Base-by-base conservation (phyloP, 2,797 vertebrate species). In the Amblyopsis hoosieri region DNA sequence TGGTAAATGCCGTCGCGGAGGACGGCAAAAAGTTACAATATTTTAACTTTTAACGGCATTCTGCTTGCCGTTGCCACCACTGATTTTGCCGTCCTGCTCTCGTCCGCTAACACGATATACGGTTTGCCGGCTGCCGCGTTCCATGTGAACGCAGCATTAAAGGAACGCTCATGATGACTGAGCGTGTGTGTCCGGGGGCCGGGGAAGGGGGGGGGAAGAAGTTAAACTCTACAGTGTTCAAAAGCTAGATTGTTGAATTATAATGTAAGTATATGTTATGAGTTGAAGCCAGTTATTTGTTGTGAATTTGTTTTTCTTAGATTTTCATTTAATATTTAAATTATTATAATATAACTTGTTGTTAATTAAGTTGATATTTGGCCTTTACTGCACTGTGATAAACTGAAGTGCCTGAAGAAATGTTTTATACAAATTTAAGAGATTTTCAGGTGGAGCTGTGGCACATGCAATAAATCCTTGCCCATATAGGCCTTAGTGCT, bases 291-390 rank as follows among this genome's bases (percentile, higher is more conserved):
- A 62, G 10, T 42, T 50, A 49, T 48, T 37, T 13, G 63, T 37
- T 66, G 48, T 57, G 42, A 14, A 45, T 3, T 49, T 6, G 51
- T 74, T 74, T 72, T 69, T 10, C 42, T 58, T 12, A 37, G 66
- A 73, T 78, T 83, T 76, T 72, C 48, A 68, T 49, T 5, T 71
- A 48, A 58, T 54, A 66, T 79, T 67, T 12, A 33, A 70, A 5
- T 6, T 62, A 55, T 78, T 69, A 62, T 10, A 62, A 46, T 8
- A 56, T 49, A 58, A 51, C 33, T 59, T 47, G 3, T 57, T 45
- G 45, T 52, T 12, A 23, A 46, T 11, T 45, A 0, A 9, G 68
- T 62, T 54, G 45, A 51, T 75, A 19, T 72, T 56, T 69, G 61
- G 61, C 68, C 59, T 75, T 75, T 45, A 42, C 54, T 52, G 45